Evolutionary conservation across 2,797 vertebrate species (phyloP).

Genomic region (Leptodactylus fallax): DNA sequence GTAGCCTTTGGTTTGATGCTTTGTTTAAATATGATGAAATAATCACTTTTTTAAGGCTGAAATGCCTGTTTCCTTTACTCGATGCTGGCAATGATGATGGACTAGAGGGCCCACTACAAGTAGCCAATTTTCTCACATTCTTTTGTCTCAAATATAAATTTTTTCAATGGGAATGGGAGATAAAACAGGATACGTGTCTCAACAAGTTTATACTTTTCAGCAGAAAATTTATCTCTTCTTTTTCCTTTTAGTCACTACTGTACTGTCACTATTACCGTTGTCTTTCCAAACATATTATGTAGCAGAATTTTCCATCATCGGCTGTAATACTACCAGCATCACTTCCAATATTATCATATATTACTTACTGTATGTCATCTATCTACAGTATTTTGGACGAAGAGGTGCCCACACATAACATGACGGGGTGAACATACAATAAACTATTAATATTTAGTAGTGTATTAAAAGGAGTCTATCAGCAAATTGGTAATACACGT

Average conservation of each 20-base stretch:
- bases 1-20: not conserved
- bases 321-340: not conserved
- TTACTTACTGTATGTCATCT: not conserved
- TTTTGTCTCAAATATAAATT: slow-evolving; percentile 9
- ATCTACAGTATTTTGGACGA: no score
- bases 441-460: no score
- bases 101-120: not conserved
- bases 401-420: no score
- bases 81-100: slow-evolving; percentile 2
- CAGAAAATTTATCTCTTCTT: slow-evolving; percentile 9
- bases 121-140: slow-evolving; percentile 26
- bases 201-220: slow-evolving; percentile 38
- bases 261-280: not conserved
- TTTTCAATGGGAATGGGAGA: slow-evolving; percentile 12
- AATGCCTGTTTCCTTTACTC: not conserved
- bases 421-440: no score
- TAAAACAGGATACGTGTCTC: slow-evolving; percentile 43
- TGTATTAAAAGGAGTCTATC: no score
- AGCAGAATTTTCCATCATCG: not conserved
- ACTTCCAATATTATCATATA: not conserved
- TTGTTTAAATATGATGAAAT: slow-evolving; percentile 13
- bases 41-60: not conserved
- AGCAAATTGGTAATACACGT: no score
- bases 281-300: slow-evolving; percentile 1
- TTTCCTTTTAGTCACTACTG: slow-evolving; percentile 30